Evolutionary conservation across 2,113 vertebrate species (phyloP), one percentile per base, ranked within the genome.

Genomic region (Microcebus griseorufus): DNA sequence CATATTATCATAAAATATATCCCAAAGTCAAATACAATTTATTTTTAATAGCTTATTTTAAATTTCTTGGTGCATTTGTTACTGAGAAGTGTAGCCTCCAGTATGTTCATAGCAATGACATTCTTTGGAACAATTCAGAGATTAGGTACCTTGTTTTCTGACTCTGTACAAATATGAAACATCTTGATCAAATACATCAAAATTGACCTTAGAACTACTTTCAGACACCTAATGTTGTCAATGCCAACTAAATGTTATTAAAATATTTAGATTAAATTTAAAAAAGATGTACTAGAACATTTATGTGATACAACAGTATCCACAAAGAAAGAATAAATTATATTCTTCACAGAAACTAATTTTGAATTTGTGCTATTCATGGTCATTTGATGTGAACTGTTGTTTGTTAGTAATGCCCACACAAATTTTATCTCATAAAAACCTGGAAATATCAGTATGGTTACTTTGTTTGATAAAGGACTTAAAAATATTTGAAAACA

Each of bases 371-470:
- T 64, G 18, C 34, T 85, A 9, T 39, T 17, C 3, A 9, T 29
- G 13, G 29, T 60, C 58, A 39, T 75, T 83, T 64, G 45, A 12
- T 80, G 17, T 51, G 39, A 92, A 69, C 3, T 86, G 22, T 58
- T 48, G 5, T 45, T 89, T 78, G 8, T 95, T 95, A 45, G n/a
- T 48, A 51, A 22, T 91, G 11, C 67, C 90, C 81, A 3, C 4
- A 37, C 20, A 86, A 91, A 8, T 95, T 84, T 78, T 86, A 39
- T 78, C 95, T 83, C 27, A 48, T 85, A 69, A 90, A 75, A 88
- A 14, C 14, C 20, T 13, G 67, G 45, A 94, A 80, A 75, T 53
- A 69, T 69, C 34, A 64, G 14, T 76, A 88, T 85, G 17, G 2
- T 73, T 85, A 72, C 7, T 92, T 93, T 7, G 45, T 67, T 82